These are phyloP conservation scores for Gymnoscopelus braueri DNA, from an alignment of 2,797 vertebrate species.

Conservation along the genomic window DNA sequence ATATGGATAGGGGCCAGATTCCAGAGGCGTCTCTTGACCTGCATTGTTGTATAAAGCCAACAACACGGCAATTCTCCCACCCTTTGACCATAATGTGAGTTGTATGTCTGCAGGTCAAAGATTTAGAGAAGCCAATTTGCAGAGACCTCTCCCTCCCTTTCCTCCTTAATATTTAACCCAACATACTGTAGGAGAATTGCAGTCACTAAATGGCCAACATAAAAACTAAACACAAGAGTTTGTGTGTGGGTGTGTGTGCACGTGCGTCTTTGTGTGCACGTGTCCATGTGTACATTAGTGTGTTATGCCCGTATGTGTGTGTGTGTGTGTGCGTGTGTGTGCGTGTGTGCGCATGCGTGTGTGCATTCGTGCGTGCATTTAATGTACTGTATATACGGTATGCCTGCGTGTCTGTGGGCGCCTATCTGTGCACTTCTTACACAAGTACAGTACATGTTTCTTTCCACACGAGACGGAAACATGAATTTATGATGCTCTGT, in stretches of 20 bases:
- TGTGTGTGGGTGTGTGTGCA: constrained; percentile 9
- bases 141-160: neutral
- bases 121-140: neutral
- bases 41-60: neutral
- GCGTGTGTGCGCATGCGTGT: neutral
- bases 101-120: constrained; percentile 46
- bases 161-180: constrained; percentile 32
- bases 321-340: neutral
- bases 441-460: neutral
- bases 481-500: constrained; percentile 64
- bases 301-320: neutral
- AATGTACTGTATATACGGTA: neutral
- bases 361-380: constrained; percentile 1
- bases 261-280: constrained; percentile 16
- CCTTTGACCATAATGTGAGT: constrained; percentile 39
- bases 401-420: neutral
- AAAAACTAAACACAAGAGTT: constrained; percentile 14
- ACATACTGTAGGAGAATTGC: constrained; percentile 23
- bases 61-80: too few relatives aligned
- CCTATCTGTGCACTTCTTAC: too few relatives aligned
- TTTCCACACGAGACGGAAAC: constrained; percentile 31
- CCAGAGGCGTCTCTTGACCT: constrained; percentile 31
- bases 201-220: constrained; percentile 42
- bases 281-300: neutral
- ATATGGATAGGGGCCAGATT: constrained; percentile 52